Evolutionary conservation across 2,797 vertebrate genomes (phyloP), one percentile per base, ranked within the genome.

Genomic region (Adelosebastes latens): DNA sequence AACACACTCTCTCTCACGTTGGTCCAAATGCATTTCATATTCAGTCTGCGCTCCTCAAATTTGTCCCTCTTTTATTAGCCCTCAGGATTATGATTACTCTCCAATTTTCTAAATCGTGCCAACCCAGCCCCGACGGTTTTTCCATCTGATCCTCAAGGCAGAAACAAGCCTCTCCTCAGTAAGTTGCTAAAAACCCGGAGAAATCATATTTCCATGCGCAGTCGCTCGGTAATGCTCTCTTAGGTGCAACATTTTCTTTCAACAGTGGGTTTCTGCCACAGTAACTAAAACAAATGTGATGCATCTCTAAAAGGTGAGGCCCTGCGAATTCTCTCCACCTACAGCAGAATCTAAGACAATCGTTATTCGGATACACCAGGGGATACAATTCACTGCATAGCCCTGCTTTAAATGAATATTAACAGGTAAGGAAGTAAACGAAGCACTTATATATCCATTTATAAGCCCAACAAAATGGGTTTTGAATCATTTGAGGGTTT

Each of bases 61-160:
- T 82, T 69, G 69, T 71, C 16, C 34, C 64, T 55, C 49, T 85
- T 91, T 90, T 88, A 86, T 86, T 87, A 87, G 81, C 80, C 70
- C 68, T 74, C 79, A 83, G 77, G 83, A 85, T 86, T 82, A 79
- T 87, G 82, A 86, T 85, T 91, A 74, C 86, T 84, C 82, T 83
- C 81, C 64, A 72, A 81, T 90, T 81, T 14, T 88, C 24, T 2
- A 69, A 78, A 73, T 79, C 8, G 27, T 83, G 84, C 85, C 80
- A 84, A 52, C 60, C 29, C 67, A 69, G 65, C 61, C 72, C 67
- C 29, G 39, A 29, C 56, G 3, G 68, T 81, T 87, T 46, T 88
- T 76, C 63, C 71, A 82, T 88, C 69, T 81, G 83, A 87, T 89
- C 87, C 86, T 82, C 42, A 18, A 76, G 79, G 73, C 82, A 79